phyloP scores from a whole-genome alignment of 2,888 invertebrate genomes.

The Lasius platythorax region DNA sequence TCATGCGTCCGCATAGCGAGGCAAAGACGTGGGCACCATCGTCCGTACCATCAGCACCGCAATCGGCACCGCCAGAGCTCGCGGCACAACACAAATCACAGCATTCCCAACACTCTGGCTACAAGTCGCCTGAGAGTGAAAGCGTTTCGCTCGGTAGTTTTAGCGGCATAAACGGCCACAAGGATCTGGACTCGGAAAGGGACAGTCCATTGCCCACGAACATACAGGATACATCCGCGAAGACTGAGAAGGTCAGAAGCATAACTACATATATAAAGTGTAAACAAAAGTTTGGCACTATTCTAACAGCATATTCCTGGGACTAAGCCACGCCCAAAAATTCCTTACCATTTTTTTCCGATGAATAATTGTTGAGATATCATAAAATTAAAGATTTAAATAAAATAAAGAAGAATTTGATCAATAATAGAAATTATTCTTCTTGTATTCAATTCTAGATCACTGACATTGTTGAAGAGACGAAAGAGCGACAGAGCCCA shows the following conservation, averaged over 20 bases:
- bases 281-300: background rate
- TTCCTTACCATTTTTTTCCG: background rate
- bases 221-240: constrained; percentile 76
- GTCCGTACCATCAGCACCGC: constrained; percentile 89
- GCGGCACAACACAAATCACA: constrained; percentile 87
- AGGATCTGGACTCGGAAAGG: constrained; percentile 83
- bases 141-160: constrained; percentile 84
- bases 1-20: constrained; percentile 95
- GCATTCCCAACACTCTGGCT: constrained; percentile 84
- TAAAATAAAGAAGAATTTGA: background rate
- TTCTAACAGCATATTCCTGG: background rate
- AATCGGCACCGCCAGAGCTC: constrained; percentile 90
- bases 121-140: constrained; percentile 85
- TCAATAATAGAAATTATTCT: too few species aligned
- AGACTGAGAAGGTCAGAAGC: constrained; percentile 72
- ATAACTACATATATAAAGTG: background rate
- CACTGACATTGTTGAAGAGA: constrained; percentile 65
- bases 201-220: constrained; percentile 82
- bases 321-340: background rate
- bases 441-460: constrained; percentile 54
- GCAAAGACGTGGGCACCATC: constrained; percentile 92
- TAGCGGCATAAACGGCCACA: constrained; percentile 84
- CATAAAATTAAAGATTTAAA: background rate
- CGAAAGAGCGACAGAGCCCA: constrained; percentile 69
- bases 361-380: background rate